Percentiles rank a stretch among this genome's conserved stretches.
phyloP scores from a whole-genome alignment of 1,140 invertebrate species.

The Philaenus spumarius region DNA sequence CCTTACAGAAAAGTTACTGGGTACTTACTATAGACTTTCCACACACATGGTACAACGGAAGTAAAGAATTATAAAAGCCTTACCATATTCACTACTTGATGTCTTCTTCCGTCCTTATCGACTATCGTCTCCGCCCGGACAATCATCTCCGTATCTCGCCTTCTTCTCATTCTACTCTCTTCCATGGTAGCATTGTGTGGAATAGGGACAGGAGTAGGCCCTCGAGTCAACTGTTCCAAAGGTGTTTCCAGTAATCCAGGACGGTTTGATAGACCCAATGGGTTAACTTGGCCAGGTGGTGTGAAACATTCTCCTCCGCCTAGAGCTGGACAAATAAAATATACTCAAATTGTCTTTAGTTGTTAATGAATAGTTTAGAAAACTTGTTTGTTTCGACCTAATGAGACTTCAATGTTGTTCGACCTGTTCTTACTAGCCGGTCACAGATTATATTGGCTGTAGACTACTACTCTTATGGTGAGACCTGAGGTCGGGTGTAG shows the following conservation, averaged over 20 bases:
- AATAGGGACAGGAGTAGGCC: background rate
- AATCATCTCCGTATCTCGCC: constrained; percentile 63
- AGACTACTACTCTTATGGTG: too few relatives aligned
- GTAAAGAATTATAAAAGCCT: constrained; percentile 37
- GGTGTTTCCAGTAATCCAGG: constrained; percentile 43
- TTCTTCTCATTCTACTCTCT: constrained; percentile 29
- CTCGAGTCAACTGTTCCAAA: background rate
- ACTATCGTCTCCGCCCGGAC: constrained; percentile 62
- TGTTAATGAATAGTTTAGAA: too few relatives aligned
- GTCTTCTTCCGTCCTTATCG: constrained; percentile 60
- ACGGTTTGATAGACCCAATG: constrained; percentile 53
- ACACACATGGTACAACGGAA: constrained; percentile 65
- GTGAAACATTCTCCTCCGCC: constrained; percentile 55
- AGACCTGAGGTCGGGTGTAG: too few relatives aligned
- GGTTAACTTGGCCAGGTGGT: constrained; percentile 55
- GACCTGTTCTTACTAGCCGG: too few relatives aligned
- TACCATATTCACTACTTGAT: constrained; percentile 71
- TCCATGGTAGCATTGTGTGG: constrained; percentile 4
- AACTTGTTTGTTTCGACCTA: too few relatives aligned
- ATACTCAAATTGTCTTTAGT: too few relatives aligned
- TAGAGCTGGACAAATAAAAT: constrained; percentile 35
- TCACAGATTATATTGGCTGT: too few relatives aligned
- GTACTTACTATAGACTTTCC: too few relatives aligned
- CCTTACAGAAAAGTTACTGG: background rate
- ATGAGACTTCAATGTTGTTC: too few relatives aligned